These are phyloP conservation scores for Branchipolynoe longqiensis DNA, from an alignment of 2,888 invertebrate species.

Conservation along the genomic window DNA sequence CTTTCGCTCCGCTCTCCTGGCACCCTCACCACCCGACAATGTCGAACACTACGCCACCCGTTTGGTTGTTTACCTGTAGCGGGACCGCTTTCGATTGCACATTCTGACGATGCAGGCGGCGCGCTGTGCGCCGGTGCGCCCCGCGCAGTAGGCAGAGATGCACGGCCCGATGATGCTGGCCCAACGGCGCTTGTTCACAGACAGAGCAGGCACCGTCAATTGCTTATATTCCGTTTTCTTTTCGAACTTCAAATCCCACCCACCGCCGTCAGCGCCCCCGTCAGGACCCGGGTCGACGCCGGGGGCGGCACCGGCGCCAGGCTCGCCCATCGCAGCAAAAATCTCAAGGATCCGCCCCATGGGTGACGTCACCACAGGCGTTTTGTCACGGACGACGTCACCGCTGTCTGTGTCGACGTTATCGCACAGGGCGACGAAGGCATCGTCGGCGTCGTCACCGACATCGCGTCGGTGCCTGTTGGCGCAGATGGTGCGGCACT, in stretches of 20 bases:
- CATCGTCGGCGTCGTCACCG: not conserved
- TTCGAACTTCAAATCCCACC: slow-evolving; percentile 40
- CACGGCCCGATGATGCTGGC: slow-evolving; percentile 37
- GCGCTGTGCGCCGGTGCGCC: slow-evolving; percentile 4
- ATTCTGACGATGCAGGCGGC: slow-evolving; percentile 41
- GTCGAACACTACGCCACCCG: too few species aligned
- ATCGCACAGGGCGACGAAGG: not conserved
- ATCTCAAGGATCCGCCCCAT: slow-evolving; percentile 10
- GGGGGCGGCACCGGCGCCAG: too few species aligned
- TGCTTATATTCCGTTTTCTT: slow-evolving; percentile 50
- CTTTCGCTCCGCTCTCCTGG: too few species aligned
- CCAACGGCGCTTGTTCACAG: slow-evolving; percentile 14
- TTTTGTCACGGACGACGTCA: not conserved
- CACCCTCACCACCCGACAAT: too few species aligned
- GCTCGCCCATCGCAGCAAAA: not conserved
- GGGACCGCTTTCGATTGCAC: slow-evolving; percentile 11
- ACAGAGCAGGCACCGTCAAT: slow-evolving; percentile 20
- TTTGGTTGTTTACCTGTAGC: slow-evolving; percentile 1
- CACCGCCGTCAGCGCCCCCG: not conserved
- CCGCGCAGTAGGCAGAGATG: slow-evolving; percentile 25
- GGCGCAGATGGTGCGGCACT: slow-evolving; percentile 11
- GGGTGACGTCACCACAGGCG: not conserved
- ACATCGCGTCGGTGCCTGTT: not conserved
- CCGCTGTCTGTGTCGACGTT: not conserved
- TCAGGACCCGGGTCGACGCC: not conserved